Evolutionary conservation across 2,797 vertebrate species (phyloP).

Genomic region (Tenualosa ilisha): DNA sequence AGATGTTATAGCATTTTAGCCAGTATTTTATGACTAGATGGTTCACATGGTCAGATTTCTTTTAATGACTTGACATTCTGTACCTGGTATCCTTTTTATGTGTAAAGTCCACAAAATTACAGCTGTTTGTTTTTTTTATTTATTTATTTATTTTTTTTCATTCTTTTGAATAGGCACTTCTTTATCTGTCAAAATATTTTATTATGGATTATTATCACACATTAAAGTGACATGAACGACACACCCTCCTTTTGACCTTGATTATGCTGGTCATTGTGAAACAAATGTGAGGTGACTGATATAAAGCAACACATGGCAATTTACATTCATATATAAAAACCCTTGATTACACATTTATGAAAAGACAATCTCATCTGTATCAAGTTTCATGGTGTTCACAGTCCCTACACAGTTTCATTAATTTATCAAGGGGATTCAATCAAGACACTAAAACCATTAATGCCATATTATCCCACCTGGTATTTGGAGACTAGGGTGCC

Average conservation of each 20-base stretch:
- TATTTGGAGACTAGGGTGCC: not conserved
- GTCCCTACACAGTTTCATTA: slow-evolving; percentile 9
- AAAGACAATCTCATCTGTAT: slow-evolving; percentile 30
- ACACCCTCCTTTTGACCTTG: not conserved
- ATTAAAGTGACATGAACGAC: slow-evolving; percentile 17
- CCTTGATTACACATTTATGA: slow-evolving; percentile 14
- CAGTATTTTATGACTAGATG: not conserved
- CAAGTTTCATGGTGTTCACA: slow-evolving; percentile 43
- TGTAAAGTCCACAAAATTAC: not conserved
- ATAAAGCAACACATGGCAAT: slow-evolving; percentile 29
- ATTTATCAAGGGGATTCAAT: not conserved
- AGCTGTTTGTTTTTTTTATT: slow-evolving; percentile 6
- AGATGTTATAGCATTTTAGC: slow-evolving; percentile 1
- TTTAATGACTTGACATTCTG: not conserved
- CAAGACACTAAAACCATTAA: not conserved
- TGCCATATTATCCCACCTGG: not conserved
- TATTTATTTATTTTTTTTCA: not conserved
- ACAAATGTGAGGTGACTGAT: slow-evolving; percentile 21
- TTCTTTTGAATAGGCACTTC: slow-evolving; percentile 8
- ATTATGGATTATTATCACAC: slow-evolving; percentile 28
- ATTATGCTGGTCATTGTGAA: not conserved
- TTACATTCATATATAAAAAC: slow-evolving; percentile 42
- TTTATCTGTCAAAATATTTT: slow-evolving; percentile 12
- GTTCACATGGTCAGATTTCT: not conserved
- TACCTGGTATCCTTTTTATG: not conserved